Percentiles rank a stretch among this genome's conserved stretches.
phyloP scores from a whole-genome alignment of 2,888 invertebrate genomes.

The Volucella inflata region DNA sequence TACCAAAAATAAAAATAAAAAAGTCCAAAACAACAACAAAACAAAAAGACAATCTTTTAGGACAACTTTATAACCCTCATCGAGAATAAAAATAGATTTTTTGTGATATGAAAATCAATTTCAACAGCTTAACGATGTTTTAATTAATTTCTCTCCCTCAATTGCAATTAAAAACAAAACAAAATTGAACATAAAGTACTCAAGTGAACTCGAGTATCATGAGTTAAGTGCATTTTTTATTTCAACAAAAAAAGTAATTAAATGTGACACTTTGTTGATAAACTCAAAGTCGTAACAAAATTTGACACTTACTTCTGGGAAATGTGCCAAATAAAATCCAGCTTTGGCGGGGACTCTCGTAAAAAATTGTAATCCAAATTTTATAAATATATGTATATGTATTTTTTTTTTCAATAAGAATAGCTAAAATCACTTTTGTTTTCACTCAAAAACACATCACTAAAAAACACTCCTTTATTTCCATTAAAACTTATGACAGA shows the following conservation, averaged over 20 bases:
- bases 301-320: slow-evolving; percentile 33
- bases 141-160: slow-evolving; percentile 58
- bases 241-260: slow-evolving; percentile 7
- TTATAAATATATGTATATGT: neutral
- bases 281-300: slow-evolving; percentile 18
- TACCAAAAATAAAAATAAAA: slow-evolving; percentile 43
- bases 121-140: slow-evolving; percentile 32
- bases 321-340: slow-evolving; percentile 59
- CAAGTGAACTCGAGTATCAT: neutral
- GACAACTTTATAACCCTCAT: slow-evolving; percentile 1
- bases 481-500: neutral
- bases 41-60: no score
- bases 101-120: neutral
- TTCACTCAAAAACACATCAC: slow-evolving; percentile 51
- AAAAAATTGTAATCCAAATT: slow-evolving; percentile 49
- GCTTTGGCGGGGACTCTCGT: slow-evolving; percentile 23
- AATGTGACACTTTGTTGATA: slow-evolving; percentile 36
- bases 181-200: slow-evolving; percentile 8
- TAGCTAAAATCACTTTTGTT: slow-evolving; percentile 38
- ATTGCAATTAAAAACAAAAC: slow-evolving; percentile 21
- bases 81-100: slow-evolving; percentile 34
- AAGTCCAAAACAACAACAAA: slow-evolving; percentile 14
- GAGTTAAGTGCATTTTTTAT: slow-evolving; percentile 34
- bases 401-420: neutral
- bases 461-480: slow-evolving; percentile 8